These are phyloP conservation scores for Catocala sponsa DNA, from an alignment of 2,888 invertebrate genomes.

Conservation along the genomic window DNA sequence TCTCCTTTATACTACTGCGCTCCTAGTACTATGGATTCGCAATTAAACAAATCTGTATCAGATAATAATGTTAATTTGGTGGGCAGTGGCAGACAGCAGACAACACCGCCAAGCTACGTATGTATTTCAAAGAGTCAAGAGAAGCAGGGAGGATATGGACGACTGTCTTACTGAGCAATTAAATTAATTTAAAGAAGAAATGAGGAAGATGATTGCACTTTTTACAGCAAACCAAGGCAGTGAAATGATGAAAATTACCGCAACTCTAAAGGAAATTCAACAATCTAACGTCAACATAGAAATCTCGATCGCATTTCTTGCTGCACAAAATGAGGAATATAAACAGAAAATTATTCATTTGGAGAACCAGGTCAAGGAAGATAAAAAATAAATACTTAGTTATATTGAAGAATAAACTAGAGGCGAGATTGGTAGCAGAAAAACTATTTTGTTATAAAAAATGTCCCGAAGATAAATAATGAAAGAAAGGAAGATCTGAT, in stretches of 20 bases:
- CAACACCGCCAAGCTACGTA: slow-evolving; percentile 5
- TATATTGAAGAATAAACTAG: not conserved
- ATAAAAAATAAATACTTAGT: not conserved
- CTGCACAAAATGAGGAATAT: slow-evolving; percentile 1
- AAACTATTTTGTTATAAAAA: slow-evolving; percentile 1
- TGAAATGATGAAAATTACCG: slow-evolving; percentile 3
- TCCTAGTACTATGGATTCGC: no score
- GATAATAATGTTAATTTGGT: no score
- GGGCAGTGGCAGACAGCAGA: not conserved
- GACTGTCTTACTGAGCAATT: slow-evolving; percentile 4
- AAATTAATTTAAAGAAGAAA: slow-evolving; percentile 12
- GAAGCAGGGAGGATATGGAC: slow-evolving; percentile 14
- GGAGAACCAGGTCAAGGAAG: slow-evolving; percentile 1
- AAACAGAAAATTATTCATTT: not conserved
- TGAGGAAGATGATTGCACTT: slow-evolving; percentile 11
- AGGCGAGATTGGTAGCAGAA: not conserved
- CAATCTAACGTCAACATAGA: slow-evolving; percentile 1
- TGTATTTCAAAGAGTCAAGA: slow-evolving; percentile 9
- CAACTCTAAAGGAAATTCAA: not conserved
- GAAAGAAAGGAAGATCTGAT: slow-evolving; percentile 4
- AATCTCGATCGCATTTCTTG: not conserved
- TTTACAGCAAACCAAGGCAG: not conserved
- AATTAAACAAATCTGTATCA: no score
- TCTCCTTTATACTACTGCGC: no score
- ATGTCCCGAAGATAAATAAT: not conserved